phyloP scores from a whole-genome alignment of 2,888 invertebrate species.

The Brachycybe producta region DNA sequence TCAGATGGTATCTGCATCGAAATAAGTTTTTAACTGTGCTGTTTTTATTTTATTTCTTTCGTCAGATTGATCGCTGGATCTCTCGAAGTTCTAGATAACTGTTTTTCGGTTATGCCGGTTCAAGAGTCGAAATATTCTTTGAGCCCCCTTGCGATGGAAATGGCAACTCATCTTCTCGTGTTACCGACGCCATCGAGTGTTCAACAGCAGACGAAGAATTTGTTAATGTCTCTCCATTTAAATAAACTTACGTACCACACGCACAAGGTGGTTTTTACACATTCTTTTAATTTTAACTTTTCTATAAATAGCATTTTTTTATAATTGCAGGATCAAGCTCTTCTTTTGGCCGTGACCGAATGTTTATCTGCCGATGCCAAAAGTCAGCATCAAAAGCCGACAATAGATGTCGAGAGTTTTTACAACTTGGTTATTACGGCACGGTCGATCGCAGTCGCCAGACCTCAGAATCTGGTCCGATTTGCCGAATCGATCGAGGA shows the following conservation, averaged over 20 bases:
- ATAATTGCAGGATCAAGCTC: slow-evolving; percentile 57
- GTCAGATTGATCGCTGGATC: slow-evolving; percentile 50
- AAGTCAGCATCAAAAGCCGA: slow-evolving; percentile 44
- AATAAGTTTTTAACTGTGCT: not conserved
- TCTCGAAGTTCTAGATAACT: slow-evolving; percentile 60
- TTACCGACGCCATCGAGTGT: slow-evolving; percentile 57
- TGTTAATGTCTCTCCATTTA: slow-evolving; percentile 65
- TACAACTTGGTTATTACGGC: slow-evolving; percentile 72
- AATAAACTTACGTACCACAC: slow-evolving; percentile 63
- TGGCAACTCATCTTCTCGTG: slow-evolving; percentile 51
- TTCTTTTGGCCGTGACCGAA: slow-evolving; percentile 53
- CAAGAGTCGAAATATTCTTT: slow-evolving; percentile 17
- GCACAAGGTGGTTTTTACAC: slow-evolving; percentile 52
- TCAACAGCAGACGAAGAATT: slow-evolving; percentile 64
- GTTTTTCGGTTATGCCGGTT: slow-evolving; percentile 41
- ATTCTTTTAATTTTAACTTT: not conserved
- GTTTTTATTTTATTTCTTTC: slow-evolving; percentile 9
- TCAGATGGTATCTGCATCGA: not conserved
- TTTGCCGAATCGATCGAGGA: slow-evolving; percentile 38
- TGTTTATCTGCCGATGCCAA: slow-evolving; percentile 38
- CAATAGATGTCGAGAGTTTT: slow-evolving; percentile 83
- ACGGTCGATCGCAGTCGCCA: slow-evolving; percentile 66
- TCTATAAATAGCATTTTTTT: slow-evolving; percentile 11
- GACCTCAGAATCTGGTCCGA: slow-evolving; percentile 65
- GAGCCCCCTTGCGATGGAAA: slow-evolving; percentile 46